A percentile compares a stretch with the other conserved stretches of the same genome.
Conservation (phyloP, 1,140 invertebrate genomes). For the Kradibia gibbosae region DNA sequence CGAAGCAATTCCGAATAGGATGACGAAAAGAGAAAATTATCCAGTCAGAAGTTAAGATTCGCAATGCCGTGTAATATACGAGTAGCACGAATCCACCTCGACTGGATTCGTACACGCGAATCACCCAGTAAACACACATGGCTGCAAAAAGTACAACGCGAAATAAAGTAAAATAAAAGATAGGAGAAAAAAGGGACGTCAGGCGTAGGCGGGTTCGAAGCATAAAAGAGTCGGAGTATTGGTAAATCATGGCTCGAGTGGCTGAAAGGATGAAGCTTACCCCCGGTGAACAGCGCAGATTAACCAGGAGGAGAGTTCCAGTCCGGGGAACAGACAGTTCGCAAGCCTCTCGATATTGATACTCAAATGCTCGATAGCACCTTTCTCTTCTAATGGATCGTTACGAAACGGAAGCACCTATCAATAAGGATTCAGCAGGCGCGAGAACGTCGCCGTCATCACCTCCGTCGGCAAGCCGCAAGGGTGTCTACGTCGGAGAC, state of each 20-base stretch:
- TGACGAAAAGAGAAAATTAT: background rate
- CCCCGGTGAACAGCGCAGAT: background rate
- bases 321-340: slow-evolving; percentile 6
- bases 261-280: background rate
- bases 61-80: too few relatives aligned
- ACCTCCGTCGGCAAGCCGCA: background rate
- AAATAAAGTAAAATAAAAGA: background rate
- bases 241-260: background rate
- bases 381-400: slow-evolving; percentile 41
- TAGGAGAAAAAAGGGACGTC: background rate
- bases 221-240: background rate
- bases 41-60: background rate
- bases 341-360: slow-evolving; percentile 37
- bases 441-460: slow-evolving; percentile 19
- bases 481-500: background rate
- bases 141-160: background rate
- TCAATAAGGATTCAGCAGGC: slow-evolving; percentile 45
- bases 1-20: background rate
- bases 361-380: slow-evolving; percentile 21
- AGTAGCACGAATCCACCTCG: background rate
- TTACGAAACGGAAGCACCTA: slow-evolving; percentile 46
- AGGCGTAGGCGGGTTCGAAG: background rate
- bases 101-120: background rate
- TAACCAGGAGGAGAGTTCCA: background rate
- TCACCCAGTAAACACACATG: background rate